Evolutionary conservation across 2,797 vertebrate genomes (phyloP), one percentile per base, ranked within the genome.

Genomic region (Sebastes itinus): DNA sequence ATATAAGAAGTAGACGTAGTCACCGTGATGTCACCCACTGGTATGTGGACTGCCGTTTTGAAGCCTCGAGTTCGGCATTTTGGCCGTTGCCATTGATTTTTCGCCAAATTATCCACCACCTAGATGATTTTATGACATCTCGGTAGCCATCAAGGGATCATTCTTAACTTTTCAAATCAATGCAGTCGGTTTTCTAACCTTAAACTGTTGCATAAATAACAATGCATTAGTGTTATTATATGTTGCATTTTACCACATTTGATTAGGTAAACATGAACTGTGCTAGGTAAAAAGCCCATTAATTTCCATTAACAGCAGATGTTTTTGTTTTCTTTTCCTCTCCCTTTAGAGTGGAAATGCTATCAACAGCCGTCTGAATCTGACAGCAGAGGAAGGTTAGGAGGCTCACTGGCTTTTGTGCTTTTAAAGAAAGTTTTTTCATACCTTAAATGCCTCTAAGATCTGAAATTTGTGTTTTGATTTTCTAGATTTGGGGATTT

Each of bases 371-470:
- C 94, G 88, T 38, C 91, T 96, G 78, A 96, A 96, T 65, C 87
- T 96, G 67, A 94, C 92, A 5, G 58, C 72, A n/a, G 87, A 62
- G 14, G 75, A 94, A 89, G 87, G 95, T 96, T 85, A 93, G 83
- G 14, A 25, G 1, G 6, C 18, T 33, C 35, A 35, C 13, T 3
- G 20, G 14, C 13, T 13, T 65, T 46, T 25, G 28, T 56, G 16
- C 12, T 55, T 63, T n/a, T 16, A 10, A 22, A 25, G 1, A 59
- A 7, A 14, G 16, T 38, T 49, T 7, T 16, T 58, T n/a, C 52
- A 12, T 7, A 28, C 14, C 7, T 16, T 11, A 9, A 23, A n/a
- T 8, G 4, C 25, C 22, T 68, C n/a, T 9, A 12, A n/a, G 8
- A 42, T 74, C 59, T 42, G 13, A 7, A 16, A 20, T 35, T 56